Conservation (phyloP, 2,113 vertebrate genomes). For the Origma solitaria region DNA sequence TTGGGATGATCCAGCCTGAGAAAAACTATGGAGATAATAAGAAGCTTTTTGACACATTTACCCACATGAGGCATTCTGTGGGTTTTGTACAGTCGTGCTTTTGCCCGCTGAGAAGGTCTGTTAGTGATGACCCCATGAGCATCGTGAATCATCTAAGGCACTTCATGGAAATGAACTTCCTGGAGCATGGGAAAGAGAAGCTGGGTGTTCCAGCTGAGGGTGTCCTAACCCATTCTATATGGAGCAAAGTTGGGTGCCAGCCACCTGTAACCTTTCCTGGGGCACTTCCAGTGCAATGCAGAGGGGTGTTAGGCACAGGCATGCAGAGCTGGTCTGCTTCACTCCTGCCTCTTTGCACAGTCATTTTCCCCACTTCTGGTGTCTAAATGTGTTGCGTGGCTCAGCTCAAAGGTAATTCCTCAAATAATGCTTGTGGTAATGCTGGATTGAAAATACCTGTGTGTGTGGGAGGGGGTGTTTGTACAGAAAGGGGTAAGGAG, state of each 20-base stretch:
- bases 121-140: not conserved
- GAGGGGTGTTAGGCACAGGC: not conserved
- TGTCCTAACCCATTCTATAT: accelerated
- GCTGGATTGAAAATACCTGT: not conserved
- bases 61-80: not conserved
- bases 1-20: not conserved
- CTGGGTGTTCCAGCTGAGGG: not conserved
- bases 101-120: not conserved
- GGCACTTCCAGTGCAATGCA: not conserved
- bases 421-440: not conserved
- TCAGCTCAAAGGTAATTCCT: not conserved
- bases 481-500: not conserved
- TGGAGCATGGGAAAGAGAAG: not conserved
- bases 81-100: not conserved
- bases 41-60: not conserved
- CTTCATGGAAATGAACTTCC: not conserved
- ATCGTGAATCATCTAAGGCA: not conserved
- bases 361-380: not conserved
- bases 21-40: not conserved
- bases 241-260: not conserved
- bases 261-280: not conserved
- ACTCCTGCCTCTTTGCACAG: not conserved
- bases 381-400: not conserved
- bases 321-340: not conserved
- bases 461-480: not conserved